Evolutionary conservation across 1,140 invertebrate genomes (phyloP), one percentile per base, ranked within the genome.

Genomic region (Aphaenogaster floridana): DNA sequence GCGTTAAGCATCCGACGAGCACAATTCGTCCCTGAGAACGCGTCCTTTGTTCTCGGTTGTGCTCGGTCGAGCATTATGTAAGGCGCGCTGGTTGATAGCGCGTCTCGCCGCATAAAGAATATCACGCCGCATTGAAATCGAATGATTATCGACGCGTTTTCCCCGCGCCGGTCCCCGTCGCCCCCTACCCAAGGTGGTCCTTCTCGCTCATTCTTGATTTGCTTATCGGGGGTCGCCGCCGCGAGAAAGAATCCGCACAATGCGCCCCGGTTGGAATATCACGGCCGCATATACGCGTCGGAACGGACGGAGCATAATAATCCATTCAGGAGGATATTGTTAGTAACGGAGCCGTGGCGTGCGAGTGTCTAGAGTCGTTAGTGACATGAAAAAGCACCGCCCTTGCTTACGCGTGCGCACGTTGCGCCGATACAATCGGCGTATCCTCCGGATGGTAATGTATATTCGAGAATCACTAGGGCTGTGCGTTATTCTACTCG

Each of bases 31-130:
- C 87, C 83, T 88, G 90, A 91, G 80, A 81, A 88, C 63, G 81
- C 87, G 87, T 76, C 69, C 89, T 91, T 91, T 91, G 90, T 91
- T 89, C 90, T 80, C 89, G 42, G 90, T 90, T 69, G 77, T 80
- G 89, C 72, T 79, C 36, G 87, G 54, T 42, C 78, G 89, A 74
- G 78, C 83, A 83, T 74, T 86, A 76, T 80, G 61, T 74, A 68
- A 36, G 71, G 59, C 66, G 52, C 54, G 69, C 66, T 57, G 59
- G 81, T 86, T 77, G 88, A 90, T 90, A 90, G 86, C 80, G 68
- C 39, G 80, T 57, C 57, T 78, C 68, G 48, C 9, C 45, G 89
- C 77, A 84, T 89, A 76, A 76, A 76, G 72, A 76, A 76, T 45
- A 45, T 42, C 42, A 61, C 69, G 54, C 8, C 52, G 89, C 77